Evolutionary conservation across 2,797 vertebrate species (phyloP).

Genomic region (Coregonus suidteri): DNA sequence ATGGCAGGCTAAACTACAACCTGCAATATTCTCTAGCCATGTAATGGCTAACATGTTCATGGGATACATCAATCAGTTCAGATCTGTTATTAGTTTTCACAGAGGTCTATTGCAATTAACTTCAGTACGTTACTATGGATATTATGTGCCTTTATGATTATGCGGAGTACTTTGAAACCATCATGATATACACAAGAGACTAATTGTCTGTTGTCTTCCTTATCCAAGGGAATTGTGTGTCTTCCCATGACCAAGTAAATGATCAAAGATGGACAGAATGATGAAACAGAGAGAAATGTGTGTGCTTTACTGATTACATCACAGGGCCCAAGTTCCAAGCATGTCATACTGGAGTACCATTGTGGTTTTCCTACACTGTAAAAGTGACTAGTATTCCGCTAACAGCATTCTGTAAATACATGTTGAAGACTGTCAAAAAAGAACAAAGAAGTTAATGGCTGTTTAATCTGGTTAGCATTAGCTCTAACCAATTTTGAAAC

Average conservation of each 20-base stretch:
- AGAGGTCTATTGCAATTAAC: background rate
- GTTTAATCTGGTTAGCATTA: background rate
- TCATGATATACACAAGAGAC: background rate
- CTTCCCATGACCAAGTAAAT: conserved; percentile 34
- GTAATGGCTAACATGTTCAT: background rate
- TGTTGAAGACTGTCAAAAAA: background rate
- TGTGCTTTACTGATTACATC: conserved; percentile 17
- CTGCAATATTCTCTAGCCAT: background rate
- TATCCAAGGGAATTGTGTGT: conserved; percentile 19
- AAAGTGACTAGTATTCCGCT: background rate
- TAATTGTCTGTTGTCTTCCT: conserved; percentile 33
- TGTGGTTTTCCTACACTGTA: background rate
- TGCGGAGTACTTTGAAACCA: background rate
- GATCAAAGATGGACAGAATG: conserved; percentile 56
- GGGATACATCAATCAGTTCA: background rate
- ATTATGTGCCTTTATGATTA: no score
- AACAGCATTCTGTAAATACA: background rate
- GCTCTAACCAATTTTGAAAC: background rate
- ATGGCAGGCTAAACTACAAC: background rate
- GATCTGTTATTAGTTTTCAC: background rate
- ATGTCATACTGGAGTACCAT: background rate
- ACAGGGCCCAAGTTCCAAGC: background rate
- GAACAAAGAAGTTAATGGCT: background rate
- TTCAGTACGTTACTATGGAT: background rate
- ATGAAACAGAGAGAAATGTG: conserved; percentile 65